Conservation (phyloP, 2,113 vertebrate genomes). For the Bubo scandiacus region DNA sequence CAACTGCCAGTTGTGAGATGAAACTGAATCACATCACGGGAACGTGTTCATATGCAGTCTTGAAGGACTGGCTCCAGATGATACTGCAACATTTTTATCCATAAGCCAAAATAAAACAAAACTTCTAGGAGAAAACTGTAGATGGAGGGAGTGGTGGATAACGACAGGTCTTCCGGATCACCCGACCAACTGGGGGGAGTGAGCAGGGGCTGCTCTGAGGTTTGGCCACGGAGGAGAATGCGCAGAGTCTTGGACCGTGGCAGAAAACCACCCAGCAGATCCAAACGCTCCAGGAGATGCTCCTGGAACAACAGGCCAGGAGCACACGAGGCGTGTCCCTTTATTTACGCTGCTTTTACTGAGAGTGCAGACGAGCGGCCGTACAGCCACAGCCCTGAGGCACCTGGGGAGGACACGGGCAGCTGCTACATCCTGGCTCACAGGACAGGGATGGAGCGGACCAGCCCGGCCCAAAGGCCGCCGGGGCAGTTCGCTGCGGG, state of each 20-base stretch:
- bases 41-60: background rate
- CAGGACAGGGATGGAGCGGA: fast-evolving
- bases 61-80: background rate
- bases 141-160: background rate
- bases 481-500: fast-evolving
- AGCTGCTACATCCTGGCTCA: fast-evolving
- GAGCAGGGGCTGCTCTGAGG: background rate
- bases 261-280: background rate
- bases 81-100: background rate
- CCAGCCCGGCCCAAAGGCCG: background rate
- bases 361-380: too few relatives aligned
- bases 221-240: fast-evolving
- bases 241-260: background rate
- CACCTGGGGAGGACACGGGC: background rate
- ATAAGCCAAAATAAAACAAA: background rate
- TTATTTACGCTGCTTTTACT: background rate
- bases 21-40: background rate
- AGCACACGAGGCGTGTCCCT: background rate
- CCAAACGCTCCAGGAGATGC: fast-evolving
- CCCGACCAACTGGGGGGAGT: background rate
- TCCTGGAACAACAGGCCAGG: background rate
- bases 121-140: background rate
- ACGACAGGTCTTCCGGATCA: background rate
- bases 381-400: background rate
- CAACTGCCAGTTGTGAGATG: background rate